Conservation (phyloP, 1,140 invertebrate species). For the Drosophila eugracilis region DNA sequence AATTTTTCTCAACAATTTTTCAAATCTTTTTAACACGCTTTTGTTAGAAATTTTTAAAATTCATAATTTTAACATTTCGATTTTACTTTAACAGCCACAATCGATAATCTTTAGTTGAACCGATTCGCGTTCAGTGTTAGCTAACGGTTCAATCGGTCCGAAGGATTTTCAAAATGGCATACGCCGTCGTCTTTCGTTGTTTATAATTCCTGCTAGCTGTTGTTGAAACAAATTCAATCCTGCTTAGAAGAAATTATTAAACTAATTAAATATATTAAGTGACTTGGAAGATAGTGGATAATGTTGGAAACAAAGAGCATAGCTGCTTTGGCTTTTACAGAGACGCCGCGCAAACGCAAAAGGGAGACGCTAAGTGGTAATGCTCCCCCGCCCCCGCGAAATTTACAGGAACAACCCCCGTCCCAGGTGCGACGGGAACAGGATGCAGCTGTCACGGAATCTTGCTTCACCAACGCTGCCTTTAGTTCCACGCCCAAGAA, state of each 20-base stretch:
- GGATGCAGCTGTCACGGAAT: conserved; percentile 49
- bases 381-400: conserved; percentile 24
- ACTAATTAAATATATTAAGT: not conserved
- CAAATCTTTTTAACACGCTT: too few species aligned
- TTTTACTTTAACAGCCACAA: not conserved
- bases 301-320: conserved; percentile 75
- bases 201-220: conserved; percentile 10
- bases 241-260: not conserved
- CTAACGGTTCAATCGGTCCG: not conserved
- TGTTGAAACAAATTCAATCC: not conserved
- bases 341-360: conserved; percentile 81
- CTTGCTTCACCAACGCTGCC: conserved; percentile 79
- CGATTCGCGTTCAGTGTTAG: conserved; percentile 11
- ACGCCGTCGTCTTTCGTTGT: conserved; percentile 11
- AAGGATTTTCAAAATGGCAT: conserved; percentile 32
- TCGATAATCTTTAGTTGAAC: not conserved
- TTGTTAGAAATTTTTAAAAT: too few species aligned
- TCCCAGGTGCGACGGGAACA: conserved; percentile 19
- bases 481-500: conserved; percentile 82
- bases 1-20: too few species aligned
- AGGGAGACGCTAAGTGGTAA: conserved; percentile 38
- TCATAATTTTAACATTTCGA: not conserved
- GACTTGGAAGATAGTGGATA: not conserved
- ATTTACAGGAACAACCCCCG: conserved; percentile 30
- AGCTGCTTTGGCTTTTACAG: conserved; percentile 56